Conservation (phyloP, 2,113 vertebrate species). For the Ictalurus furcatus region DNA sequence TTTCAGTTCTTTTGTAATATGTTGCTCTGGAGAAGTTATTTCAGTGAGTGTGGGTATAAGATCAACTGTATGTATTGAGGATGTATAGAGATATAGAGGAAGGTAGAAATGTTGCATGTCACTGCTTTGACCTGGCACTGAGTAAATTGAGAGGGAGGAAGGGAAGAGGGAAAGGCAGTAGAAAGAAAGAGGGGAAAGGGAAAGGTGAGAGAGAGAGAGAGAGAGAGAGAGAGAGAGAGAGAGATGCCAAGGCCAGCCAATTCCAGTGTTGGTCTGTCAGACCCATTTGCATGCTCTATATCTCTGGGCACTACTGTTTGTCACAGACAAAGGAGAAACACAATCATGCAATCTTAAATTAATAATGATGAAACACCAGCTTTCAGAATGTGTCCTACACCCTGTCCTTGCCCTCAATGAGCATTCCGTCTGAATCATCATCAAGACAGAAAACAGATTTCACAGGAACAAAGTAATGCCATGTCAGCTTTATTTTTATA, state of each 20-base stretch:
- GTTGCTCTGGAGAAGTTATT: background rate
- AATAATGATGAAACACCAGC: slow-evolving; percentile 26
- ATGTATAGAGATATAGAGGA: background rate
- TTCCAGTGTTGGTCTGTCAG: slow-evolving; percentile 17
- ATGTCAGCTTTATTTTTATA: background rate
- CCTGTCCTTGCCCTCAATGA: background rate
- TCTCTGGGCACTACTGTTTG: slow-evolving; percentile 33
- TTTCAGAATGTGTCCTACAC: slow-evolving; percentile 1
- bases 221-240: background rate
- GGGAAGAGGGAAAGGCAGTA: background rate
- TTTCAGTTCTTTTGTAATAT: background rate
- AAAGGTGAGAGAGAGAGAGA: background rate
- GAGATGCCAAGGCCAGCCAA: background rate
- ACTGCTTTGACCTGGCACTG: background rate
- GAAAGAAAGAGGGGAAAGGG: background rate
- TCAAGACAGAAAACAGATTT: background rate
- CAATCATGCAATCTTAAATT: slow-evolving; percentile 23
- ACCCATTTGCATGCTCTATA: slow-evolving; percentile 52
- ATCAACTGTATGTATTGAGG: background rate
- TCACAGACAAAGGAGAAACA: slow-evolving; percentile 12
- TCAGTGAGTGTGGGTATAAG: background rate
- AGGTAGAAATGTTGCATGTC: background rate
- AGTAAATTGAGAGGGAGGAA: background rate
- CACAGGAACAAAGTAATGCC: background rate
- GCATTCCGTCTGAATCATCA: background rate